phyloP scores from a whole-genome alignment of 1,140 invertebrate species.

The Drosophila bifasciata region DNA sequence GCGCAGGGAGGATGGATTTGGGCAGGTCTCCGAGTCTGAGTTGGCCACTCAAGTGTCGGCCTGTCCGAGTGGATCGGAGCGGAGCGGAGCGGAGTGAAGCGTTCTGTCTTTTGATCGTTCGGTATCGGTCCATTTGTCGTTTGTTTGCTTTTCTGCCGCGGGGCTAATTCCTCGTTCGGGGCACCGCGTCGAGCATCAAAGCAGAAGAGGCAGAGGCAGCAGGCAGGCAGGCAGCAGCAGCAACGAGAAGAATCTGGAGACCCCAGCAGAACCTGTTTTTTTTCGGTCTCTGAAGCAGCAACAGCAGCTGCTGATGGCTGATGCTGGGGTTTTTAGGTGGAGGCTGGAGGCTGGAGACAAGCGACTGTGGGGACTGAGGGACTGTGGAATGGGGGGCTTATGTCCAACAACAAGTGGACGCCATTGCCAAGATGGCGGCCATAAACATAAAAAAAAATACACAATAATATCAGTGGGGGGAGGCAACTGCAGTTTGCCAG shows the following conservation, averaged over 20 bases:
- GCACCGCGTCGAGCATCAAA: constrained; percentile 18
- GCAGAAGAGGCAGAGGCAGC: not conserved
- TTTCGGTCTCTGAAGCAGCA: constrained; percentile 32
- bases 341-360: constrained; percentile 38
- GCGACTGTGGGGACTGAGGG: constrained; percentile 4
- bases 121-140: constrained; percentile 82
- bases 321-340: constrained; percentile 30
- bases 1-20: constrained; percentile 3
- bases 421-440: constrained; percentile 81
- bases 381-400: constrained; percentile 6
- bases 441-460: constrained; percentile 76
- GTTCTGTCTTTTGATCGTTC: constrained; percentile 78
- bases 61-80: constrained; percentile 51
- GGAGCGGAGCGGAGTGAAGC: too few species aligned
- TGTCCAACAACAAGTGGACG: constrained; percentile 73
- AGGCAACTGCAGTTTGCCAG: constrained; percentile 8
- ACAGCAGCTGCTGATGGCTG: constrained; percentile 49
- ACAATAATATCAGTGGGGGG: constrained; percentile 26
- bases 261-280: constrained; percentile 49
- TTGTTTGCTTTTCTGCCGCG: constrained; percentile 78
- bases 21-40: constrained; percentile 36
- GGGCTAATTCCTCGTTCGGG: constrained; percentile 70
- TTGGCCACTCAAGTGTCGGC: constrained; percentile 27
- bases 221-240: constrained; percentile 5
- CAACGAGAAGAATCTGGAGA: constrained; percentile 53